Evolutionary conservation across 2,888 invertebrate species (phyloP).

Genomic region (Dilophus febrilis): DNA sequence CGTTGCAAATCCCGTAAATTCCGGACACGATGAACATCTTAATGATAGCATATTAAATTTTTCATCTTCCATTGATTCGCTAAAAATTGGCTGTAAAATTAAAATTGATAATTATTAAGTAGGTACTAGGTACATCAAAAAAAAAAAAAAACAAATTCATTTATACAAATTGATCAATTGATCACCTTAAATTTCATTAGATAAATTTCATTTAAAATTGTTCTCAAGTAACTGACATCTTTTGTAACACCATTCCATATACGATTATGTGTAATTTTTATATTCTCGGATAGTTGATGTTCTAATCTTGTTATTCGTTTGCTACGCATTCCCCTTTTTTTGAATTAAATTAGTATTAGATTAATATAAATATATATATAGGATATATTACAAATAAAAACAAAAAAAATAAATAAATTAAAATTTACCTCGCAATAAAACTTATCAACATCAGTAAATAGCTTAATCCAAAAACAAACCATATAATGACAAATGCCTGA

Average conservation of each 20-base stretch:
- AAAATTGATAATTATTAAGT: background rate
- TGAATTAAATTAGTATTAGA: too few species aligned
- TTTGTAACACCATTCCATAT: conserved; percentile 60
- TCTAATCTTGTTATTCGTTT: conserved; percentile 57
- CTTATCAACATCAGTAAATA: conserved; percentile 69
- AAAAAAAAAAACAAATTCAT: background rate
- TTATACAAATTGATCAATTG: conserved; percentile 37
- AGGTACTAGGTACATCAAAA: background rate
- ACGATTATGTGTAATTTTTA: conserved; percentile 61
- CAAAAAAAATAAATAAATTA: conserved; percentile 35
- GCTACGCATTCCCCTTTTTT: conserved; percentile 34
- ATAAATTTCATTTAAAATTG: conserved; percentile 65
- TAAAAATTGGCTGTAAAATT: conserved; percentile 51
- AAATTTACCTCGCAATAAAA: conserved; percentile 35
- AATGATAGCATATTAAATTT: conserved; percentile 20
- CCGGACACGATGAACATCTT: conserved; percentile 53
- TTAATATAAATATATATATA: too few species aligned
- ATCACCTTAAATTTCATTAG: conserved; percentile 61
- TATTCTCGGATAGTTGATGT: conserved; percentile 55
- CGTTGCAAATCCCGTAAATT: conserved; percentile 41
- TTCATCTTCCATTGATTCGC: conserved; percentile 33
- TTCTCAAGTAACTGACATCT: conserved; percentile 53
- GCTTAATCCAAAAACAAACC: conserved; percentile 73
- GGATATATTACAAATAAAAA: too few species aligned
- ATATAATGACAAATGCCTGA: conserved; percentile 54